phyloP scores from a whole-genome alignment of 2,888 invertebrate genomes.

The Tachina fera region DNA sequence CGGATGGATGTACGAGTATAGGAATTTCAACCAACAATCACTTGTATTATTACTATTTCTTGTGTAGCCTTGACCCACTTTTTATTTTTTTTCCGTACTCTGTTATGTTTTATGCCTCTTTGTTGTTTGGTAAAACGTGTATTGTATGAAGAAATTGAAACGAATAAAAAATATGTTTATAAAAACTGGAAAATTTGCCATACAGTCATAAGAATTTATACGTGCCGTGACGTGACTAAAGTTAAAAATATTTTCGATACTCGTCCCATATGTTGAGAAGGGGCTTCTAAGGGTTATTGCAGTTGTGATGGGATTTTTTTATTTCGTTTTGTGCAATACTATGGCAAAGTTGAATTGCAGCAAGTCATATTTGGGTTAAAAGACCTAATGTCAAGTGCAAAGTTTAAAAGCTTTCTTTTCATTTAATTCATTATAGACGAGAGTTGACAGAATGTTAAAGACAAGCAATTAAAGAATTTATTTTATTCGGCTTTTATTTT shows the following conservation, averaged over 20 bases:
- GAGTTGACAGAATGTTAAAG: background rate
- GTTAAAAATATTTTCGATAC: conserved; percentile 51
- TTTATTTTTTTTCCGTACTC: conserved; percentile 23
- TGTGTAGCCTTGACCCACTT: conserved; percentile 63
- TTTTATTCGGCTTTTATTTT: background rate
- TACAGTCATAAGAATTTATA: conserved; percentile 39
- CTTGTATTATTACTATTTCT: conserved; percentile 19
- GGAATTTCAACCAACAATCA: conserved; percentile 56
- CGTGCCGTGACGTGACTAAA: conserved; percentile 62
- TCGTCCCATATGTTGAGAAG: conserved; percentile 58
- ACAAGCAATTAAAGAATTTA: conserved; percentile 5
- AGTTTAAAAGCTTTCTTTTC: conserved; percentile 10
- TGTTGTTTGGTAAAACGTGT: conserved; percentile 49
- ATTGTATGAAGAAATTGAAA: conserved; percentile 34
- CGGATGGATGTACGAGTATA: background rate
- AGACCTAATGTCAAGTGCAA: conserved; percentile 66
- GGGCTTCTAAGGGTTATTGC: conserved; percentile 51
- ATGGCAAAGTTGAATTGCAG: conserved; percentile 10
- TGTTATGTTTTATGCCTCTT: conserved; percentile 41
- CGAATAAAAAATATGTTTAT: conserved; percentile 4
- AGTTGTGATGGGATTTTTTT: background rate
- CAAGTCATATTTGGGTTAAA: conserved; percentile 57
- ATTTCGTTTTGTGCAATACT: conserved; percentile 7
- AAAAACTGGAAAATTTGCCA: conserved; percentile 14
- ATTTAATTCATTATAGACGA: background rate